Evolutionary conservation across 2,797 vertebrate species (phyloP), one percentile per base, ranked within the genome.

Genomic region (Sebastes vulpes): DNA sequence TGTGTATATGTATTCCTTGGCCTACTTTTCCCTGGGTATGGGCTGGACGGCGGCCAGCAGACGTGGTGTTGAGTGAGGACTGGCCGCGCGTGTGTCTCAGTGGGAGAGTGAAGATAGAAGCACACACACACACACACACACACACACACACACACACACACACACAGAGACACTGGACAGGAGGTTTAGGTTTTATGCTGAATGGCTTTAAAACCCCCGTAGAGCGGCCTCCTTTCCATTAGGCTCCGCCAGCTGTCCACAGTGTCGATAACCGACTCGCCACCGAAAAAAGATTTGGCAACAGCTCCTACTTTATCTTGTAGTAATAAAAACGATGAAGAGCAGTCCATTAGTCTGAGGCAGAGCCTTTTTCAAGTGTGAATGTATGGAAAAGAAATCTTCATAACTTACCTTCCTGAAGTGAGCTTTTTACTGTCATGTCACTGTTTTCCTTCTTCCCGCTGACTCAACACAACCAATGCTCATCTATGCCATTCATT

Each of bases 51-150:
- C 21, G 32, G 87, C 92, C 91, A 93, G 81, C 81, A 77, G 89
- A 48, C 66, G 59, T 82, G 57, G 85, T 93, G 92, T 79, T 92
- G 93, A 94, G 85, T 93, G 92, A 93, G 52, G 75, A 82, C 75
- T 80, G 85, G 77, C 81, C 53, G 59, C 91, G 89, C 65, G 60
- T 92, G 93, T 86, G 72, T 54, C 80, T 84, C 85, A 52, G 78
- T 87, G 77, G 79, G 84, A 78, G 81, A 82, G 82, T 77, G 86
- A 75, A 77, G 88, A 92, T 64, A 66, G 79, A 84, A 59, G 25
- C n/a, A 1, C 11, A 26, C 57, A 73, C 48, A 56, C 53, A 66
- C 38, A 48, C 42, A 59, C 32, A 60, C 48, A 52, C 28, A 68
- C 42, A 77, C 60, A 82, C 25, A 26, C 25, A 26, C 25, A 25